Conservation (phyloP, 2,113 vertebrate species). For the Microtus oregoni region DNA sequence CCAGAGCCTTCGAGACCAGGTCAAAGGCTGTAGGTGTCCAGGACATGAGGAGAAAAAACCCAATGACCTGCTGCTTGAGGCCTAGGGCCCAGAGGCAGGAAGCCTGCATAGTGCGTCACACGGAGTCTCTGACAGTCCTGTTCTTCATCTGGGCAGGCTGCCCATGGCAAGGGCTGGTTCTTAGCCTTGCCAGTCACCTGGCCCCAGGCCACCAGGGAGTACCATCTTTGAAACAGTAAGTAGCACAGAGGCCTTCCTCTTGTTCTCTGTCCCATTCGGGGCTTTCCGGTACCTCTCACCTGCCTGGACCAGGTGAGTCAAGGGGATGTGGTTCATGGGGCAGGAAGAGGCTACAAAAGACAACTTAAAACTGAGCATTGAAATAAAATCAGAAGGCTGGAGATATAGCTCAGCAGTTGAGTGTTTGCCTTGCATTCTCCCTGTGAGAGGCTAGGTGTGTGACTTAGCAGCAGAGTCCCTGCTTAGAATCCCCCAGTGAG, state of each 20-base stretch:
- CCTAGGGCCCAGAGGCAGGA: background rate
- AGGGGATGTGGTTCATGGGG: background rate
- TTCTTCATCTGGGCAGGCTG: background rate
- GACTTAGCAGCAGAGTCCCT: background rate
- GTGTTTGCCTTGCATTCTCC: background rate
- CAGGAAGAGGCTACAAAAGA: background rate
- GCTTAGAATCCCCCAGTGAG: background rate
- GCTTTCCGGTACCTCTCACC: background rate
- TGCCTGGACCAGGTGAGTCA: background rate
- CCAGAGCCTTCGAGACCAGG: background rate
- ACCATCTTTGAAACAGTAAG: background rate
- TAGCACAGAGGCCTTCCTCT: background rate
- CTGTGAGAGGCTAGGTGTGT: background rate
- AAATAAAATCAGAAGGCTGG: background rate
- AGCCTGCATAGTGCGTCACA: background rate
- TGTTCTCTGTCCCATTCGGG: background rate
- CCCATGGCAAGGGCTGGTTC: background rate
- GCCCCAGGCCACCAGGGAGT: background rate
- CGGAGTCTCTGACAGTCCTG: background rate
- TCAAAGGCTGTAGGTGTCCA: slow-evolving; percentile 46
- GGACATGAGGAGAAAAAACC: background rate
- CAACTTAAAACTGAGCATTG: background rate
- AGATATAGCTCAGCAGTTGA: background rate
- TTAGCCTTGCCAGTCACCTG: background rate
- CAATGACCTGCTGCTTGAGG: background rate